Evolutionary conservation across 2,113 vertebrate genomes (phyloP), one percentile per base, ranked within the genome.

Genomic region (Dipodomys ordii): DNA sequence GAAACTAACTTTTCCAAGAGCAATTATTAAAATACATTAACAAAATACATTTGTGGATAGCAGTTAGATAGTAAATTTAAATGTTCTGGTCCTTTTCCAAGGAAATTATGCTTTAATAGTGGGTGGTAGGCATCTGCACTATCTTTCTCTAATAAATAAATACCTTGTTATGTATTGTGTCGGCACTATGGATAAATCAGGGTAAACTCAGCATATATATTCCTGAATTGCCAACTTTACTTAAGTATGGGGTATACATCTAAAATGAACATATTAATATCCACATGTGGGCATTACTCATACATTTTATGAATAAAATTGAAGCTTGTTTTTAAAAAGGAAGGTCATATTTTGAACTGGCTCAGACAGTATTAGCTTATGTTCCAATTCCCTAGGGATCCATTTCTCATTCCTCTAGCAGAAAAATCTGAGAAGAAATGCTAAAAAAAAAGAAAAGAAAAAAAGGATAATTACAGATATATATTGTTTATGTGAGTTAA

Each of bases 121-220:
- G 22, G n/a, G n/a, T 12, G 74, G 23, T 7, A 87, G 73, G 13
- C 6, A 92, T 62, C 28, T 74, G 23, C 76, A 74, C 8, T 69
- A 82, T 82, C 32, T 65, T 90, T 64, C 44, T 88, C n/a, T 84
- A 85, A 96, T 86, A 30, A 92, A 62, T 64, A 77, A 92, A 62
- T 64, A 77, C 12, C 44, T 84, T 27, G 1, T 0, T 82, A 7
- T 69, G 3, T 46, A 77, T 44, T 92, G 25, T 92, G 25, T 53
- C 23, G 84, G 27, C 57, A 49, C 30, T 76, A 69, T 27, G n/a
- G 3, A 90, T 90, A 84, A 65, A 12, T 39, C 87, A 18, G 44
- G 18, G 85, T 68, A 74, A 77, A 86, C 10, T 85, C 35, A 90
- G 46, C 7, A 69, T 2, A 60, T 83, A 77, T 68, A 64, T 73